Conservation (phyloP, 2,888 invertebrate species). For the Andrena fulva region DNA sequence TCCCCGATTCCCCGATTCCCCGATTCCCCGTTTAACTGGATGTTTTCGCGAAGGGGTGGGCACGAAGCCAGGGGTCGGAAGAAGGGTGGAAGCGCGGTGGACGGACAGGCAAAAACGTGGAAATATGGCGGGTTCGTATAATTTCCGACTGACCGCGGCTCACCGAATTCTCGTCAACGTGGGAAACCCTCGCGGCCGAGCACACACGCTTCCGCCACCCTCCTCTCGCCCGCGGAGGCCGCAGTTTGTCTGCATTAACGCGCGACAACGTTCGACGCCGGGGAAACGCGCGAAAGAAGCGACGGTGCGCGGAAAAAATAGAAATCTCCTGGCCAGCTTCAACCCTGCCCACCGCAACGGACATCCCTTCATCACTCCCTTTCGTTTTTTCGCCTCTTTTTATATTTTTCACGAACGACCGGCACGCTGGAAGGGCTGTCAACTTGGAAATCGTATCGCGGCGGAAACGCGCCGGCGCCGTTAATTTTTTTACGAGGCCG, state of each 20-base stretch:
- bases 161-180: conserved; percentile 72
- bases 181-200: neutral
- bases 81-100: conserved; percentile 21
- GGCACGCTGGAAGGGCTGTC: conserved; percentile 2
- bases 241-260: conserved; percentile 71
- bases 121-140: conserved; percentile 69
- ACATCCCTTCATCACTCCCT: neutral
- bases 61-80: conserved; percentile 22
- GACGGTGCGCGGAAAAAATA: neutral
- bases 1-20: neutral
- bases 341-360: neutral
- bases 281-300: conserved; percentile 8
- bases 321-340: conserved; percentile 15
- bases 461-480: conserved; percentile 43
- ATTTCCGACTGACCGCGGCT: conserved; percentile 75
- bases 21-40: conserved; percentile 62
- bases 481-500: conserved; percentile 60
- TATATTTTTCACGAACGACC: neutral
- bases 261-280: conserved; percentile 37
- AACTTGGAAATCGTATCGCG: conserved; percentile 36
- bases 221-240: conserved; percentile 43
- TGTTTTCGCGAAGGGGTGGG: conserved; percentile 36
- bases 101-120: conserved; percentile 54
- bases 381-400: neutral
- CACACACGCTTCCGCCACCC: neutral